Conservation (phyloP, 2,888 invertebrate genomes). For the Micropterix aruncella region DNA sequence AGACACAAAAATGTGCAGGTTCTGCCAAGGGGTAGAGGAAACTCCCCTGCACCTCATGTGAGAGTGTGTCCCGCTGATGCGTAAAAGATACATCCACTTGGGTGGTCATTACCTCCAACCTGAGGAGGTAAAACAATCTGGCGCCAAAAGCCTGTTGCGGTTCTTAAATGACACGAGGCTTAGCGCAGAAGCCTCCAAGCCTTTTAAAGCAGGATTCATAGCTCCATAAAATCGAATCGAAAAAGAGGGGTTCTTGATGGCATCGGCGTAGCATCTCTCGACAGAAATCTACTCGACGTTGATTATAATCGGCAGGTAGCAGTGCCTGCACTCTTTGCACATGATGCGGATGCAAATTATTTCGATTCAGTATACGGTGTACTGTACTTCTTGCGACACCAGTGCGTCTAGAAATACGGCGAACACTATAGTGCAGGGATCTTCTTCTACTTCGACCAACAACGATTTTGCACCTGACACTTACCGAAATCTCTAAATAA, state of each 20-base stretch:
- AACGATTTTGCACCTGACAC: no score
- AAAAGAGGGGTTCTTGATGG: neutral
- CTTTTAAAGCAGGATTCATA: neutral
- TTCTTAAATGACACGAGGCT: no score
- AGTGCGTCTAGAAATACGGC: neutral
- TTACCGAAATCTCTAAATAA: neutral
- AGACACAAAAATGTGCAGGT: no score
- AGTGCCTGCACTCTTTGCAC: neutral
- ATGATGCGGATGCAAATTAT: neutral
- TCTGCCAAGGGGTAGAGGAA: no score
- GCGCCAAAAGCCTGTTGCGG: no score
- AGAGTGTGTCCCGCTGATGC: no score
- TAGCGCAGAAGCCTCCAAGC: no score
- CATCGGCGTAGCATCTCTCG: neutral
- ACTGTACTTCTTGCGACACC: neutral
- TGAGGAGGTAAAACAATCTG: no score
- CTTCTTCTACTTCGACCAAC: conserved; percentile 1
- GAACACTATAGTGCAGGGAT: neutral
- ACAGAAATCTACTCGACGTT: neutral
- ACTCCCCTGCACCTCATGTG: no score
- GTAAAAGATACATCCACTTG: no score
- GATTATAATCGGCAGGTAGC: neutral
- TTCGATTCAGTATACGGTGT: neutral
- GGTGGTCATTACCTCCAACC: no score
- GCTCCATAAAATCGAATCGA: neutral